phyloP scores from a whole-genome alignment of 2,113 vertebrate genomes.

The Dicrurus megarhynchus region DNA sequence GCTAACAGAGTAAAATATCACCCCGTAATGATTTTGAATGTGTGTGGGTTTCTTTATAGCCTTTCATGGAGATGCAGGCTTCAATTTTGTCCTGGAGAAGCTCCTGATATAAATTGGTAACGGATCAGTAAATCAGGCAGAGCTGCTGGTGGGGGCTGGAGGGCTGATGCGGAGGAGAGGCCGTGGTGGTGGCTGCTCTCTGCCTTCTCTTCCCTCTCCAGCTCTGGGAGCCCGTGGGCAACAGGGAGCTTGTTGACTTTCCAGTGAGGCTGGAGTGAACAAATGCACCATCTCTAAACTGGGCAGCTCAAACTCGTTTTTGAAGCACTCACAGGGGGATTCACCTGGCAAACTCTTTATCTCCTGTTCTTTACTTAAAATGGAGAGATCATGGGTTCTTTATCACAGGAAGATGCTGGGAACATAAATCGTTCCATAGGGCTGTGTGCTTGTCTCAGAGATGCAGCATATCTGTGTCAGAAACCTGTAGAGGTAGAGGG shows the following conservation, averaged over 20 bases:
- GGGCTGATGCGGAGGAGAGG: background rate
- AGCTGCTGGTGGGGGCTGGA: background rate
- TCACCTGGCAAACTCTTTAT: background rate
- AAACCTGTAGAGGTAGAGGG: background rate
- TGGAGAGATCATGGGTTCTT: background rate
- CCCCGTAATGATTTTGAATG: conserved; percentile 52
- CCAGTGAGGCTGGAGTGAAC: background rate
- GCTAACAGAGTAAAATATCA: conserved; percentile 56
- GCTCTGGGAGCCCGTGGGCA: background rate
- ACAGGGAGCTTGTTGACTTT: background rate
- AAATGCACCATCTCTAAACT: background rate
- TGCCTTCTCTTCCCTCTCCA: background rate
- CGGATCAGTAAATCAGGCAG: conserved; percentile 46
- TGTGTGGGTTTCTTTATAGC: conserved; percentile 56
- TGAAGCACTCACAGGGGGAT: background rate
- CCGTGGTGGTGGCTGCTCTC: background rate
- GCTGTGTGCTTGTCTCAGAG: background rate
- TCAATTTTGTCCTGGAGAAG: conserved; percentile 40
- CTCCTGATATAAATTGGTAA: conserved; percentile 47
- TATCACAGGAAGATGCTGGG: background rate
- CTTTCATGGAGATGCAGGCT: background rate
- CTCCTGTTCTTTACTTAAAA: background rate
- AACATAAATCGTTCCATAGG: background rate
- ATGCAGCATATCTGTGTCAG: background rate
- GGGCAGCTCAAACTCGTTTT: background rate